Conservation (phyloP, 2,113 vertebrate genomes). For the Gopherus evgoodei region DNA sequence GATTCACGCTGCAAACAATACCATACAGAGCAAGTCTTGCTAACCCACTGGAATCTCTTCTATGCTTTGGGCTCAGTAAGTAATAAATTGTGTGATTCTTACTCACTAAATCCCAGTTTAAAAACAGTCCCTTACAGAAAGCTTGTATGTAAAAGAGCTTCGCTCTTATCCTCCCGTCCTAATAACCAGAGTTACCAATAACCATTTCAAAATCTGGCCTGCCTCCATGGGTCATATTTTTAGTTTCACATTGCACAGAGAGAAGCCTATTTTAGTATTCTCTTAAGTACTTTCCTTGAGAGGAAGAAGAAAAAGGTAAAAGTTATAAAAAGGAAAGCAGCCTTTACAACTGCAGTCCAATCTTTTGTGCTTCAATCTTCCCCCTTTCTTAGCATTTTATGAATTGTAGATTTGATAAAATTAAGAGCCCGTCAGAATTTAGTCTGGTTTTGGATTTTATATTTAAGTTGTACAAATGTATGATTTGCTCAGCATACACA, state of each 20-base stretch:
- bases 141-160: not conserved
- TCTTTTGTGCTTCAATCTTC: not conserved
- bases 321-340: not conserved
- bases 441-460: not conserved
- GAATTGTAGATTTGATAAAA: rapidly evolving
- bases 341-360: not conserved
- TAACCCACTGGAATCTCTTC: not conserved
- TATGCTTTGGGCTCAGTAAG: not conserved
- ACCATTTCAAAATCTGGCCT: not conserved
- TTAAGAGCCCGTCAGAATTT: not conserved
- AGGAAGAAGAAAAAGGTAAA: not conserved
- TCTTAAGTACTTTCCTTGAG: not conserved
- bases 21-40: not conserved
- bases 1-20: rapidly evolving
- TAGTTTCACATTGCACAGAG: not conserved
- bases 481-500: not conserved
- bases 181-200: not conserved
- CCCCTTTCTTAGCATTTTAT: not conserved
- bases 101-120: not conserved
- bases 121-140: not conserved
- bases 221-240: not conserved
- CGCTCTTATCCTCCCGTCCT: not conserved
- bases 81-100: not conserved
- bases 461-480: not conserved
- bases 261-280: not conserved